Evolutionary conservation across 92 coral and sea anemone species (phyloP), one percentile per base, ranked within the genome.

Genomic region (Epizoanthus rinbou): DNA sequence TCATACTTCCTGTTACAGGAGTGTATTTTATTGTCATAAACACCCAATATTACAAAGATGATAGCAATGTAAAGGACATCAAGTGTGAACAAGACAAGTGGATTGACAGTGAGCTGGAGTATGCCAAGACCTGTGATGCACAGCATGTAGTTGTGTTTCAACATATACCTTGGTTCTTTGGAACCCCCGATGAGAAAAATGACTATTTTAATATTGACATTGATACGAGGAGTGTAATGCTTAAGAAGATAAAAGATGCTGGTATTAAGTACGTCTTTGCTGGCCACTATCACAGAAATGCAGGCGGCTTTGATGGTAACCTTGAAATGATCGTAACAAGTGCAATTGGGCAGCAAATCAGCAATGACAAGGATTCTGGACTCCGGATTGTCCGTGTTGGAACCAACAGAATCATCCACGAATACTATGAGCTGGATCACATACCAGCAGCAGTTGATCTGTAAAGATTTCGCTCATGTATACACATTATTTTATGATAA

Each of bases 211-310:
- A 97, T 80, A 90, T 97, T 75, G 78, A 81, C 4, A 65, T 53
- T 80, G 78, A 90, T 14, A 80, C 76, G 9, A 87, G 99, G 22
- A 87, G 80, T 37, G 85, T 69, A 35, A 90, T 94, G 92, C 67
- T 97, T 1, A 74, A 79, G 80, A 97, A 94, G 79, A 73, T 97
- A 18, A 90, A 87, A 79, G 88, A 80, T 43, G 99, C 99, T 19
- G 99, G 99, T 16, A 86, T 97, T 23, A 94, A 84, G 79, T 90
- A 94, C 75, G 88, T 97, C 19, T 97, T 97, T 90, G 99, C 99
- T 10, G 99, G 99, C 60, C 99, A 97, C 84, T 97, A 97, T 67
- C 99, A 97, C 83, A 82, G 94, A 71, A 97, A 97, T 87, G 99
- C 99, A 18, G 99, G 99, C 53, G 99, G 98, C 10, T 89, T 94